Percentiles rank a stretch among this genome's conserved stretches.
These are phyloP conservation scores for Tapera naevia DNA, from an alignment of 2,797 vertebrate genomes.

Conservation along the genomic window DNA sequence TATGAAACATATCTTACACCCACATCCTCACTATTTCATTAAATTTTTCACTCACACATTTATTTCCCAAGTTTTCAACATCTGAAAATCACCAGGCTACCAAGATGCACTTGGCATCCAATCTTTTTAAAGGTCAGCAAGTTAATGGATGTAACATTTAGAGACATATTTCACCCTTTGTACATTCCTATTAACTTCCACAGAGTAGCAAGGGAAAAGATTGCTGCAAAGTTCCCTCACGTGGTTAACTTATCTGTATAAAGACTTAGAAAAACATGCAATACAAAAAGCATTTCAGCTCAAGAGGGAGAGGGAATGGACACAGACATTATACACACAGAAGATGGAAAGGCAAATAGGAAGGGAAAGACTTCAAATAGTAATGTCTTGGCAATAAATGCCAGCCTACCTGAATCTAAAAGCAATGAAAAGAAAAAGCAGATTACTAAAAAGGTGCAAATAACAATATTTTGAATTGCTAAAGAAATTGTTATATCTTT, in stretches of 20 bases:
- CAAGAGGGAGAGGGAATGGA: not conserved
- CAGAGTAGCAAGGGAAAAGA: not conserved
- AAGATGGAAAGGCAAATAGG: conserved; percentile 49
- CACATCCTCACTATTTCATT: not conserved
- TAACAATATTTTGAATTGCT: conserved; percentile 59
- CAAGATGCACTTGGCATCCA: not conserved
- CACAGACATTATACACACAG: not conserved
- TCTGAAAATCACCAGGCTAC: not conserved
- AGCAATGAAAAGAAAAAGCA: conserved; percentile 35
- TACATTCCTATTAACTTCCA: conserved; percentile 1
- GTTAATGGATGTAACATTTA: conserved; percentile 41
- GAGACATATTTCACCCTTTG: not conserved
- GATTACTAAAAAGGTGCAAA: conserved; percentile 31
- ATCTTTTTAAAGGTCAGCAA: not conserved
- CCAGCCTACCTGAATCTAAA: not conserved
- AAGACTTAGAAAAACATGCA: not conserved
- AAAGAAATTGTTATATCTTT: conserved; percentile 66
- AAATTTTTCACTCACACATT: not conserved
- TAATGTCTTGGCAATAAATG: conserved; percentile 21
- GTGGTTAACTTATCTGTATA: not conserved
- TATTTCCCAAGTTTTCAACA: not conserved
- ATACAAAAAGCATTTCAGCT: not conserved
- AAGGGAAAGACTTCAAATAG: not conserved
- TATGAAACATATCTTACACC: not conserved
- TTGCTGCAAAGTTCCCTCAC: not conserved